Conservation (phyloP, 2,113 vertebrate species). For the Casuarius casuarius region DNA sequence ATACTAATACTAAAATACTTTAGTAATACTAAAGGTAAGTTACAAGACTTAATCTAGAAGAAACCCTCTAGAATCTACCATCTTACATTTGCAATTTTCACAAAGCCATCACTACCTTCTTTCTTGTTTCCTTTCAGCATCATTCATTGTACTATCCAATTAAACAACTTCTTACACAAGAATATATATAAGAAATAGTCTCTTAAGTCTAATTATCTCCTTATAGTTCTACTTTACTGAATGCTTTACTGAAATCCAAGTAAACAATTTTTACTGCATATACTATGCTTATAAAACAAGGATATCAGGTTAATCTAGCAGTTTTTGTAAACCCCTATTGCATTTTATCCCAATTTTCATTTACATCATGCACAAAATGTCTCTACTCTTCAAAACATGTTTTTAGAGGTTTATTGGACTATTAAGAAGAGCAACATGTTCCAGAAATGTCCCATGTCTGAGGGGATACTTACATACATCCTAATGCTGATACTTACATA, state of each 20-base stretch:
- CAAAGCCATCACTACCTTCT: too few relatives aligned
- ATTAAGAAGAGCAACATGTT: background rate
- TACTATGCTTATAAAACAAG: background rate
- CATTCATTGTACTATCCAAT: too few relatives aligned
- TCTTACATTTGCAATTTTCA: too few relatives aligned
- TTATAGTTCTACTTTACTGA: background rate
- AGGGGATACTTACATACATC: too few relatives aligned
- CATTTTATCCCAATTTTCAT: background rate
- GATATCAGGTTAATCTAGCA: background rate
- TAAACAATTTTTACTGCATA: background rate
- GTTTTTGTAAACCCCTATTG: background rate
- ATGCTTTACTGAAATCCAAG: background rate
- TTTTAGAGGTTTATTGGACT: background rate
- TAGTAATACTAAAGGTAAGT: too few relatives aligned
- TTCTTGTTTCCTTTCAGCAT: too few relatives aligned
- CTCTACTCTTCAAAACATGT: background rate
- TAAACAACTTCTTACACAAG: background rate
- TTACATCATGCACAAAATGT: rapidly evolving
- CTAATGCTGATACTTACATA: too few relatives aligned
- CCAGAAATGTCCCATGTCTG: background rate
- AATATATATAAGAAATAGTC: background rate
- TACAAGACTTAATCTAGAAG: too few relatives aligned
- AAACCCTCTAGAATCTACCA: too few relatives aligned
- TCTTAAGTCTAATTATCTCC: background rate
- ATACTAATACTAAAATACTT: too few relatives aligned